phyloP scores from a whole-genome alignment of 37 sponge, comb jelly and placozoan genomes.

The Bolinopsis microptera region DNA sequence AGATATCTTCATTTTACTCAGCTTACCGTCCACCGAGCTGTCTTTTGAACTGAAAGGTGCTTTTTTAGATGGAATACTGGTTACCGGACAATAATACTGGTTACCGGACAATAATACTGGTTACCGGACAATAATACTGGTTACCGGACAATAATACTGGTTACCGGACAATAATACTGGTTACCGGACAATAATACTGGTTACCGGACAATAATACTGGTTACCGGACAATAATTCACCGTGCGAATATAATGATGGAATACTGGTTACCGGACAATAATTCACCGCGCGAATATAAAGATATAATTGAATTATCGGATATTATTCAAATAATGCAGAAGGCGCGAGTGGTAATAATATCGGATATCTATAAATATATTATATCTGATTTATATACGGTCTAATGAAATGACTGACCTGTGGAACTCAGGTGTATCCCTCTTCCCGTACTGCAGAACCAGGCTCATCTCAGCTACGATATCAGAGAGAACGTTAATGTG shows the following conservation, averaged over 20 bases:
- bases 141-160: not conserved
- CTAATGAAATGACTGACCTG: constrained; percentile 4
- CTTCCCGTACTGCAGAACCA: not conserved
- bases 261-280: too few relatives aligned
- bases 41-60: constrained; percentile 18
- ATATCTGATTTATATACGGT: too few relatives aligned
- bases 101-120: not conserved
- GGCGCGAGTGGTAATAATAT: too few relatives aligned
- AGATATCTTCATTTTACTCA: constrained; percentile 17
- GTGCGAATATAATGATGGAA: not conserved
- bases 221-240: too few relatives aligned
- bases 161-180: too few relatives aligned
- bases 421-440: not conserved
- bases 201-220: too few relatives aligned
- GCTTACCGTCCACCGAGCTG: not conserved
- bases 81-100: not conserved
- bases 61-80: too few relatives aligned
- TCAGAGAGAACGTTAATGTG: not conserved
- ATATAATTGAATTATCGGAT: not conserved
- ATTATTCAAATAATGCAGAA: too few relatives aligned
- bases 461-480: not conserved
- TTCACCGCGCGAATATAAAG: not conserved
- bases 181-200: too few relatives aligned
- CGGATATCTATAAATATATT: too few relatives aligned
- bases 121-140: not conserved